Conservation (phyloP, 2,888 invertebrate species). For the Ornithoptera priamus region DNA sequence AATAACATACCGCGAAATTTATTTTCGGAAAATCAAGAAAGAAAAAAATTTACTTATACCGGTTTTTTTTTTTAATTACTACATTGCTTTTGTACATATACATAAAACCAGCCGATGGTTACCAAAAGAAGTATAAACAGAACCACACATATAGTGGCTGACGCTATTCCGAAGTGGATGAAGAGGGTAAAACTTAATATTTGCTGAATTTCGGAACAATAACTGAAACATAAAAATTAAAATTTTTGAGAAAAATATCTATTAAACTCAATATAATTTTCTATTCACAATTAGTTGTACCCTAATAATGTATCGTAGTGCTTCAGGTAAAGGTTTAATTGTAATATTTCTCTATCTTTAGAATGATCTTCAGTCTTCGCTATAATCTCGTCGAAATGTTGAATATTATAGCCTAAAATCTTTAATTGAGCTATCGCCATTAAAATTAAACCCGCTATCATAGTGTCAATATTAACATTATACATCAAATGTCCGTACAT, state of each 20-base stretch:
- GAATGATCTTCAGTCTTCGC: neutral
- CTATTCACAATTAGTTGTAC: conserved; percentile 39
- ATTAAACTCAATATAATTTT: neutral
- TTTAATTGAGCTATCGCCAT: conserved; percentile 36
- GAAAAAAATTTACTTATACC: neutral
- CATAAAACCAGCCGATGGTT: conserved; percentile 30
- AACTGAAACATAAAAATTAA: conserved; percentile 42
- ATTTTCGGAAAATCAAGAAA: neutral
- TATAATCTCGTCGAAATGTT: conserved; percentile 40
- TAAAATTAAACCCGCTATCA: conserved; percentile 38
- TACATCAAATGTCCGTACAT: conserved; percentile 60
- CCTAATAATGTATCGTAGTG: conserved; percentile 54
- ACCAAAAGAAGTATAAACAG: conserved; percentile 56
- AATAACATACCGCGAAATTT: neutral
- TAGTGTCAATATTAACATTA: conserved; percentile 51
- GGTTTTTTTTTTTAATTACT: neutral
- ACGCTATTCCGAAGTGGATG: conserved; percentile 54
- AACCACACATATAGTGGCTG: conserved; percentile 57
- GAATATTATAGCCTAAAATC: conserved; percentile 50
- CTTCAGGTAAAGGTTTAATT: conserved; percentile 42
- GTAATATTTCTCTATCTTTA: conserved; percentile 30
- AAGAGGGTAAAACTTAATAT: conserved; percentile 53
- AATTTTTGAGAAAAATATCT: neutral
- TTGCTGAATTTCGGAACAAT: conserved; percentile 46
- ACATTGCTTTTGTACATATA: neutral